Base-by-base conservation (phyloP, 1,140 invertebrate species). In the Riptortus pedestris region DNA sequence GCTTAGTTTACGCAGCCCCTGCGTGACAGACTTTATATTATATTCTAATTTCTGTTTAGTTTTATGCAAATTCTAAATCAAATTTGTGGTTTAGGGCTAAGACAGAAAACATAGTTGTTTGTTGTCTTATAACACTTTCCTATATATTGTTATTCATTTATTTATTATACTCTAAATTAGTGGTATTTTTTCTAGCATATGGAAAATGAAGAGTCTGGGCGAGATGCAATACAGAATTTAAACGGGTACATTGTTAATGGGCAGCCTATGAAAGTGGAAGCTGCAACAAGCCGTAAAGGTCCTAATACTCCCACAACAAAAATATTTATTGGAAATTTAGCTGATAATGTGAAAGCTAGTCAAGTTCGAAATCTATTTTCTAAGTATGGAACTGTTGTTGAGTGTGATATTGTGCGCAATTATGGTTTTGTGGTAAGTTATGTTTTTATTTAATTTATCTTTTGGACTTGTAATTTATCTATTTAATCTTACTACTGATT, bases 331-430 rank as follows among this genome's bases (percentile, higher is more conserved):
- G 90, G 90, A 69, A 92, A 92, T 79, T 76, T 93, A 48, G 90
- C 88, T 69, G 88, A 92, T 74, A 90, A 90, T 73, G 90, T 88
- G 70, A 88, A 89, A 75, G 86, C 88, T 72, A 85, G 87, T 31
- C 87, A 92, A 76, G 87, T 93, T 65, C 84, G 87, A 71, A 85
- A 86, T 74, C 77, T 93, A 63, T 93, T 93, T 77, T 85, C 87
- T 73, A 90, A 90, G 75, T 92, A 82, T 78, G 90, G 90, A 70
- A 87, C 85, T 65, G 90, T 93, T 60, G 87, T 91, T 60, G 90
- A 93, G 73, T 90, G 88, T 78, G 90, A 93, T 79, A 90, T 92
- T 73, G 88, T 93, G 45, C 83, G 89, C 67, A 93, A 92, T 78
- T 93, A 91, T 78, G 90, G 89, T 67, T 93, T 93, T 80, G 89